These are phyloP conservation scores for Dendroctonus valens DNA, from an alignment of 1,140 invertebrate genomes.

Conservation along the genomic window DNA sequence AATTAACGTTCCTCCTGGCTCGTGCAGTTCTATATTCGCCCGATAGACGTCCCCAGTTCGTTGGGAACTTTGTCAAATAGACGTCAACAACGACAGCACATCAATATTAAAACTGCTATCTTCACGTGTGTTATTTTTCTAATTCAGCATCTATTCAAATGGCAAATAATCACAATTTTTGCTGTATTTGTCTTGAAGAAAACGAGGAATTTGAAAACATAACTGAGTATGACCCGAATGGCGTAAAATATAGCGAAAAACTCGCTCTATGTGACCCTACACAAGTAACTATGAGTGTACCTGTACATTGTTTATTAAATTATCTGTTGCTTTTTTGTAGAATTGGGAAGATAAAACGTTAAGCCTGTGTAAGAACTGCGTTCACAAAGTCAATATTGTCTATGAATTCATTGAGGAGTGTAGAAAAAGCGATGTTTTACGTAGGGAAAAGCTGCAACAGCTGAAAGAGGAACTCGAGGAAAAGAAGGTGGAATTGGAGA, in stretches of 20 bases:
- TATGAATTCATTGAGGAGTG: slow-evolving; percentile 34
- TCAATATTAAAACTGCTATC: no score
- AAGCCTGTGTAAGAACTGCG: slow-evolving; percentile 27
- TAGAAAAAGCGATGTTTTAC: slow-evolving; percentile 27
- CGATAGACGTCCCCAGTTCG: no score
- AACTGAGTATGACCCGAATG: slow-evolving; percentile 6
- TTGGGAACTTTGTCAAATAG: no score
- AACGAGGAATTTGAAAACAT: slow-evolving; percentile 9
- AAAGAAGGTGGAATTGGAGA: slow-evolving; percentile 3
- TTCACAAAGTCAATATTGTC: slow-evolving; percentile 24
- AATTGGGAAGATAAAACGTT: slow-evolving; percentile 26
- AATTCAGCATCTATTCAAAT: slow-evolving; percentile 6
- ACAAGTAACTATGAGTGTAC: slow-evolving; percentile 17
- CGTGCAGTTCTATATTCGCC: no score
- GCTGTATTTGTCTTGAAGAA: slow-evolving; percentile 31
- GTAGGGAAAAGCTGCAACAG: slow-evolving; percentile 20
- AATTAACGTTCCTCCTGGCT: no score
- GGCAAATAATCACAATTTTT: slow-evolving; percentile 18
- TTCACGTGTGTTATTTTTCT: no score
- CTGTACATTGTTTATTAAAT: slow-evolving; percentile 2
- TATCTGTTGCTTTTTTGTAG: slow-evolving; percentile 22
- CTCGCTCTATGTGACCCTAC: slow-evolving; percentile 22
- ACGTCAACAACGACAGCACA: no score
- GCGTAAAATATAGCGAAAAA: slow-evolving; percentile 27
- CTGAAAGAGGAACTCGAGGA: slow-evolving; percentile 16